These are phyloP conservation scores for Novumbra hubbsi DNA, from an alignment of 2,797 vertebrate genomes.

Conservation along the genomic window DNA sequence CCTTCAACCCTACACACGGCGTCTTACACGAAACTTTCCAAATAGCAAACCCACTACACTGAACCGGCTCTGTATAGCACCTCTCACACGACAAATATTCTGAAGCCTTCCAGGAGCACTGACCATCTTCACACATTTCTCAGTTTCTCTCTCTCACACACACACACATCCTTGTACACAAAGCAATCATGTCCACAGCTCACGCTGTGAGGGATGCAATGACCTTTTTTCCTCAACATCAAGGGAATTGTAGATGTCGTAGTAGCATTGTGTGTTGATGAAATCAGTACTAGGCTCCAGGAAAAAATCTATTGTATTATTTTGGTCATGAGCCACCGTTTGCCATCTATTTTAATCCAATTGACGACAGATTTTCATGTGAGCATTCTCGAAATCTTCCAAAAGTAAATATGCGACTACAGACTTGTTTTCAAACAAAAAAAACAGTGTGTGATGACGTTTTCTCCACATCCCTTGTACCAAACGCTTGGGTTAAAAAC, in stretches of 20 bases:
- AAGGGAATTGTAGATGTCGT: background rate
- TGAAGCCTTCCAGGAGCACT: background rate
- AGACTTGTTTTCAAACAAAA: too few species aligned
- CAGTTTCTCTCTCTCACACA: background rate
- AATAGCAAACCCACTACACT: constrained; percentile 16
- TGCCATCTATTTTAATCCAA: too few species aligned
- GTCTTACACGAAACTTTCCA: constrained; percentile 23
- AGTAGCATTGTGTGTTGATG: background rate
- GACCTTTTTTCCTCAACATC: background rate
- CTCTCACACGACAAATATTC: background rate
- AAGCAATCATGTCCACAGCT: constrained; percentile 4
- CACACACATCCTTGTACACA: background rate
- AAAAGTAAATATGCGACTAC: too few species aligned
- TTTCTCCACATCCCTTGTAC: too few species aligned
- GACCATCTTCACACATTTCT: background rate
- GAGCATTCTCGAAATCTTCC: too few species aligned
- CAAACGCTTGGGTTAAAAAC: too few species aligned
- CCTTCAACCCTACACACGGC: constrained; percentile 15
- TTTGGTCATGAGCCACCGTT: too few species aligned
- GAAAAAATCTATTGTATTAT: background rate
- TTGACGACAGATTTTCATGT: too few species aligned
- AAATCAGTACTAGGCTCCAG: background rate
- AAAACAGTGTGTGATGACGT: too few species aligned
- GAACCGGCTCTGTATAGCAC: background rate
- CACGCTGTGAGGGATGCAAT: background rate